phyloP scores from a whole-genome alignment of 2,113 vertebrate species.

The Artemisiospiza belli region DNA sequence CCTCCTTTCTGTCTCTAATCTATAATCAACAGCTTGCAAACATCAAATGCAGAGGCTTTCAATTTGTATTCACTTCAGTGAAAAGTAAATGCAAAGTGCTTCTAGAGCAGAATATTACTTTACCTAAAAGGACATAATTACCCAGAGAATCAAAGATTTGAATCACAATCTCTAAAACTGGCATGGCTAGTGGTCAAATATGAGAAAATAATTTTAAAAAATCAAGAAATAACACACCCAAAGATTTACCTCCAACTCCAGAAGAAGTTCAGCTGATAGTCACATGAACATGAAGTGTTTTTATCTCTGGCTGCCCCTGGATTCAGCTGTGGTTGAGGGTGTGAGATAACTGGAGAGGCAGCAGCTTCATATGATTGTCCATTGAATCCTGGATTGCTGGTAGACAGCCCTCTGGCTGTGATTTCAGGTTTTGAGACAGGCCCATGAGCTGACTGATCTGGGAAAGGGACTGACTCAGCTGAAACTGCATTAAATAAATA shows the following conservation, averaged over 20 bases:
- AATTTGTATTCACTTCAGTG: neutral
- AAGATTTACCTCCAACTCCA: neutral
- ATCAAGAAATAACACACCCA: neutral
- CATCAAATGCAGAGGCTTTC: neutral
- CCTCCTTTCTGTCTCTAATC: neutral
- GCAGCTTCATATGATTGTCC: neutral
- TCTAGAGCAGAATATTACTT: neutral
- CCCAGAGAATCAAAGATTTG: neutral
- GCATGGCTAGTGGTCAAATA: neutral
- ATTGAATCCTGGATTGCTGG: neutral
- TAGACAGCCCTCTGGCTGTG: neutral
- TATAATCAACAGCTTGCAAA: neutral
- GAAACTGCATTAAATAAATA: neutral
- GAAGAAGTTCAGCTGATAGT: neutral
- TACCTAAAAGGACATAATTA: neutral
- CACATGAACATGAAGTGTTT: neutral
- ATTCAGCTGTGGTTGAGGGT: neutral
- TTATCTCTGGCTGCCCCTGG: neutral
- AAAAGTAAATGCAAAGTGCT: neutral
- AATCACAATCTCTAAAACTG: neutral
- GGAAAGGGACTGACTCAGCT: neutral
- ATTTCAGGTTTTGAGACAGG: neutral
- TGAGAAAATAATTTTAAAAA: neutral
- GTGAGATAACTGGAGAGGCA: neutral
- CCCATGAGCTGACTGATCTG: neutral